Evolutionary conservation across 2,888 invertebrate genomes (phyloP).

Genomic region (Nudaria mundana): DNA sequence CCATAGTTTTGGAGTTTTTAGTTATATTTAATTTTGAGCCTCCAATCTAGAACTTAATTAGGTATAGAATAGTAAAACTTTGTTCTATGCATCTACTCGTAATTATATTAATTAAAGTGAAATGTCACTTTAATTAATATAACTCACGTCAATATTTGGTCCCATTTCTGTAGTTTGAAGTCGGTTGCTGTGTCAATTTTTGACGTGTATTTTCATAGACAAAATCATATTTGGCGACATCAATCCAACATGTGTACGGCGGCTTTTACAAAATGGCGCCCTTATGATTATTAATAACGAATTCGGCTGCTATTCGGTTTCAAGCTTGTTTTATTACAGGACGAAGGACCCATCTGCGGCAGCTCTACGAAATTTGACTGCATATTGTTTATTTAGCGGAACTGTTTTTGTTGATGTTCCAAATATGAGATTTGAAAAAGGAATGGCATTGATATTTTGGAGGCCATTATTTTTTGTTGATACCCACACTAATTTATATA

Average conservation of each 20-base stretch:
- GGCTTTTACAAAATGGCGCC: slow-evolving; percentile 69
- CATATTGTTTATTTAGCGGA: slow-evolving; percentile 70
- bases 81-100: no score
- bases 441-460: slow-evolving; percentile 30
- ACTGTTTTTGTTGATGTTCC: slow-evolving; percentile 54
- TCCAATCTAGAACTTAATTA: no score
- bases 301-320: slow-evolving; percentile 66
- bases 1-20: no score
- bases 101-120: no score
- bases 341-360: slow-evolving; percentile 67
- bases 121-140: no score
- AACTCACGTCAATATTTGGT: no score
- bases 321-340: slow-evolving; percentile 61
- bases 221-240: slow-evolving; percentile 28
- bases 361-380: slow-evolving; percentile 60
- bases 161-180: no score
- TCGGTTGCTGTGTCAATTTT: no score
- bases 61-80: no score
- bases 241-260: slow-evolving; percentile 44
- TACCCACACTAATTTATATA: slow-evolving; percentile 22
- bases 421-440: slow-evolving; percentile 35
- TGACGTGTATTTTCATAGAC: no score
- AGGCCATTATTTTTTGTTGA: slow-evolving; percentile 29
- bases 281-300: slow-evolving; percentile 77
- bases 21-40: no score